Evolutionary conservation across 2,888 invertebrate genomes (phyloP).

Genomic region (Cosmia trapezina): DNA sequence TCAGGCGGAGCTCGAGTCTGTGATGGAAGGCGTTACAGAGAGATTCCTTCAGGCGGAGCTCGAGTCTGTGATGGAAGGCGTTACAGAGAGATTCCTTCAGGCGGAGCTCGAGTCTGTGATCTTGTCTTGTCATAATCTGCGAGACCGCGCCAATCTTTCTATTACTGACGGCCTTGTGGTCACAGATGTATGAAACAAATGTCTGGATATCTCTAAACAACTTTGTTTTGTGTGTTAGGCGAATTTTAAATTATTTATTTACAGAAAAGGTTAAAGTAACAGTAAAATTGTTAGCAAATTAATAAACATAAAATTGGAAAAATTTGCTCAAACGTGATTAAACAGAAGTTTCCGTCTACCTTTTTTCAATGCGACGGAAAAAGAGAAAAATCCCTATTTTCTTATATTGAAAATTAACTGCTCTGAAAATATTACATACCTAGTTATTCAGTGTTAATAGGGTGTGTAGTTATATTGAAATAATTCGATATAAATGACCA

Average conservation of each 20-base stretch:
- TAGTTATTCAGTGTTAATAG: background rate
- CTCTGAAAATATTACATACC: background rate
- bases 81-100: background rate
- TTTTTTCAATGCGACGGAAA: too few relatives aligned
- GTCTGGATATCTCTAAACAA: background rate
- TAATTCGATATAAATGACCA: too few relatives aligned
- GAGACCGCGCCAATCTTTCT: conserved; percentile 28
- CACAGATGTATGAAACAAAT: conserved; percentile 20
- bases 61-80: conserved; percentile 10
- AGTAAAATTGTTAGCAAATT: background rate
- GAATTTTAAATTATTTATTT: background rate
- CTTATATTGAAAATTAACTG: too few relatives aligned
- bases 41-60: too few relatives aligned
- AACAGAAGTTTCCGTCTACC: background rate
- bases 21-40: too few relatives aligned
- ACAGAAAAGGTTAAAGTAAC: background rate
- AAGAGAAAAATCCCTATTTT: background rate
- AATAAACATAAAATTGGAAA: background rate
- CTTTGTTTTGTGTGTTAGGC: background rate
- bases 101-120: background rate
- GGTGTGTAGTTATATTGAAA: background rate
- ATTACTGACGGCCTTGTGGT: conserved; percentile 25
- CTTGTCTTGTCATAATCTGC: conserved; percentile 30
- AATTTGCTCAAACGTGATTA: background rate
- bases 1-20: too few relatives aligned